Base-by-base conservation (phyloP, 2,797 vertebrate genomes). In the Ptychadena robeensis region DNA sequence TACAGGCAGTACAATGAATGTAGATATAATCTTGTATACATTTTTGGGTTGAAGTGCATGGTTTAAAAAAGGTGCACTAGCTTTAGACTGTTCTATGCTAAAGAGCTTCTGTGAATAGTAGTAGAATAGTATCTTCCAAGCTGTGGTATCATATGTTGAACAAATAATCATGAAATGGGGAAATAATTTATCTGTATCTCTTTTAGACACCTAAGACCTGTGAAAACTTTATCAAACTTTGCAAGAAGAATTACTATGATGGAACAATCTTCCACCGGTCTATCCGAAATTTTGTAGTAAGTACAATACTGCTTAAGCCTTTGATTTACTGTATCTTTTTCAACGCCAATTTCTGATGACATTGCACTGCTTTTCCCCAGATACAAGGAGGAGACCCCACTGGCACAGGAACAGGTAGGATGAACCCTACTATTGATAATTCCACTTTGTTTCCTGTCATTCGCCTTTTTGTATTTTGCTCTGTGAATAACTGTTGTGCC, bases 341-440 rank as follows among this genome's bases (percentile, higher is more conserved):
- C 53, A 22, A 32, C 18, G 6, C 6, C 0, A 44, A 4, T 25
- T 7, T 28, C 37, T 59, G 10, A 12, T n/a, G n/a, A n/a, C n/a
- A n/a, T n/a, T n/a, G n/a, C n/a, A n/a, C n/a, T n/a, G n/a, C 3
- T 35, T 48, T 18, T 34, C 64, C 65, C 10, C 88, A 99, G 98
- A 99, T 99, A 89, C 98, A 99, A 87, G 98, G 98, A 44, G 98
- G 98, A 3, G 98, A 99, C 89, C 98, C 98, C 0, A 98, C 97
- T 1, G 98, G 97, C 88, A 98, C 97, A 0, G 97, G 98, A 66
- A 97, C 96, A 92, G 97, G 98, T 99, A 90, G 85, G 89, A 9
- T 35, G 2, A 61, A 8, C n/a, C 59, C 18, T 25, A 6, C 25
- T 59, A 59, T 59, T 44, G 40, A 44, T 0, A 0, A 59, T 53